Evolutionary conservation across 2,797 vertebrate species (phyloP), one percentile per base, ranked within the genome.

Genomic region (Sebastes umbrosus): DNA sequence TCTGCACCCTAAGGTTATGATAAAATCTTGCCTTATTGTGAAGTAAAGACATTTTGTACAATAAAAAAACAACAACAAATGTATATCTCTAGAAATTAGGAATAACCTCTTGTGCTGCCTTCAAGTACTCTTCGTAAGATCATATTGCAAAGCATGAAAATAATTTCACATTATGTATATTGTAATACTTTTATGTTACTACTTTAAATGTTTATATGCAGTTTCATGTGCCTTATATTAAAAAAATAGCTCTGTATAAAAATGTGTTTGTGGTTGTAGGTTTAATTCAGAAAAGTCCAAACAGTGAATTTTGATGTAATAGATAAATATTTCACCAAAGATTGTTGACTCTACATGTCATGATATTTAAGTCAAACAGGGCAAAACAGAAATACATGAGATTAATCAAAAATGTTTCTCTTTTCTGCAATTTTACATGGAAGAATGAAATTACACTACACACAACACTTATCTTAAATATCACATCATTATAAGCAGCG

Each of bases 51-150:
- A 46, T 72, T 82, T 77, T 79, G 32, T 77, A 54, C 11, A 77
- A 46, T 65, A 50, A 76, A 68, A 9, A 75, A 67, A 54, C 20
- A 50, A 69, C 4, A 50, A 69, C 4, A 58, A 69, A 54, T 3
- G 39, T 70, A 14, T 11, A 79, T 68, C 24, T 57, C 22, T 20
- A 27, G 16, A 27, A 62, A 43, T 46, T 9, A 43, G 8, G 13
- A 57, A 9, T 22, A 39, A 80, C 22, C 12, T 60, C 3, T 57
- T 62, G 59, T 79, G 72, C 68, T 86, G 65, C 80, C 66, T 86
- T 77, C 18, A 67, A 1, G 27, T 71, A 10, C 31, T 39, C 31
- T 73, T 65, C 0, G 0, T 62, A 27, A 63, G 5, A 13, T 39
- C 5, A 55, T 16, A 11, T 25, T 18, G 12, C 31, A 76, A 16